A percentile compares a stretch with the other conserved stretches of the same genome.
These are phyloP conservation scores for Sebastes umbrosus DNA, from an alignment of 2,797 vertebrate genomes.

Conservation along the genomic window DNA sequence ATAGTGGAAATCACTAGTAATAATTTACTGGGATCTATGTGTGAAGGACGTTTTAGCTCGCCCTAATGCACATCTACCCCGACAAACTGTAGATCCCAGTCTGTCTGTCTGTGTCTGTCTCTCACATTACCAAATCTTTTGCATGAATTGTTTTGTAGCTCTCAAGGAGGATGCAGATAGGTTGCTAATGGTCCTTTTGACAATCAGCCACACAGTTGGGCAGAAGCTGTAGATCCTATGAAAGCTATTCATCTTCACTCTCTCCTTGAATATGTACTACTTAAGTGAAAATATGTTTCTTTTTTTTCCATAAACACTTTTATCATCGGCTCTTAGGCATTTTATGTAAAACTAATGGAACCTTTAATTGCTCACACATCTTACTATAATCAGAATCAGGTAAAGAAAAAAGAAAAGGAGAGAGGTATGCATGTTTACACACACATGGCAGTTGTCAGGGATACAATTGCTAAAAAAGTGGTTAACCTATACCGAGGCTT, in stretches of 20 bases:
- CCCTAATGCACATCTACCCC: conserved; percentile 77
- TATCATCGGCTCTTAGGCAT: too few relatives aligned
- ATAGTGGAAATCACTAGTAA: neutral
- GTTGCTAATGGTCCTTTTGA: conserved; percentile 14
- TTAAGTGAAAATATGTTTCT: too few relatives aligned
- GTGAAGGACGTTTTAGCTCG: conserved; percentile 30
- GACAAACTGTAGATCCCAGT: conserved; percentile 39
- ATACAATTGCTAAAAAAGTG: neutral
- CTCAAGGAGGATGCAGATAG: conserved; percentile 27
- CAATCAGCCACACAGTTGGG: conserved; percentile 42
- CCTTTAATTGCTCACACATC: neutral
- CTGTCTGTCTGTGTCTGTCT: conserved; percentile 25
- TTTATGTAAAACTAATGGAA: neutral
- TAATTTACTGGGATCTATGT: neutral
- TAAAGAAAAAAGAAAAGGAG: too few relatives aligned
- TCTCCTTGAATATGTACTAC: neutral
- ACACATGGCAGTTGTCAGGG: neutral
- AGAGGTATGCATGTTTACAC: neutral
- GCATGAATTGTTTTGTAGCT: conserved; percentile 62
- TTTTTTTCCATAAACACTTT: too few relatives aligned
- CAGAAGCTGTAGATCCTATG: conserved; percentile 14
- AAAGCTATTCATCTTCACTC: neutral
- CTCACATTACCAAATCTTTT: conserved; percentile 53
- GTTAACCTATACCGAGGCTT: neutral
- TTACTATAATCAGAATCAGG: neutral